These are phyloP conservation scores for Osmerus mordax DNA, from an alignment of 2,113 vertebrate genomes.

Conservation along the genomic window DNA sequence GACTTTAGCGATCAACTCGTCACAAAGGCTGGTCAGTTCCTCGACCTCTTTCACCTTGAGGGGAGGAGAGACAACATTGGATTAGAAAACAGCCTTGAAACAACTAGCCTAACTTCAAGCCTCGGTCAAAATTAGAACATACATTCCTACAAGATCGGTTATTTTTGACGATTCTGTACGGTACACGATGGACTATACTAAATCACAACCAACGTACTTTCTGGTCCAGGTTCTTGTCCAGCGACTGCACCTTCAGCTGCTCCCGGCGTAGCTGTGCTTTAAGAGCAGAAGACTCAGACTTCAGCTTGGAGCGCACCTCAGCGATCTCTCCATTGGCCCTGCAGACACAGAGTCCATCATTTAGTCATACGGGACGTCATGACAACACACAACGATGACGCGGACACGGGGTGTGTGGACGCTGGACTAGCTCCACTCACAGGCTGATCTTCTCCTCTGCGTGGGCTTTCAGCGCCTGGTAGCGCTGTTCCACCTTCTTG, in stretches of 20 bases:
- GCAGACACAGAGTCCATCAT: not conserved
- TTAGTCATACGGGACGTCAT: not conserved
- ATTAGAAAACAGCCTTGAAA: not conserved
- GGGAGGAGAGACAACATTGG: not conserved
- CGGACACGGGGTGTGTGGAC: no score
- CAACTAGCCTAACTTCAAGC: not conserved
- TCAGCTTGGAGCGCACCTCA: constrained; percentile 78
- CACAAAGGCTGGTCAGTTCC: constrained; percentile 83
- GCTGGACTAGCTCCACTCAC: constrained; percentile 61
- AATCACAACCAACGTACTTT: constrained; percentile 70
- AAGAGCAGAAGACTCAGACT: constrained; percentile 73
- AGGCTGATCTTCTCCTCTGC: constrained; percentile 84
- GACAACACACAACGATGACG: not conserved
- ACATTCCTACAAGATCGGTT: no score
- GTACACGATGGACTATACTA: not conserved
- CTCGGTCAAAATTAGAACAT: not conserved
- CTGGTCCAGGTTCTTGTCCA: constrained; percentile 85
- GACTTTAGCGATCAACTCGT: constrained; percentile 77
- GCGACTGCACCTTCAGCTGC: constrained; percentile 82
- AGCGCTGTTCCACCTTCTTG: constrained; percentile 84
- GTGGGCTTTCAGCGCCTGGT: constrained; percentile 86
- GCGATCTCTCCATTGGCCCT: constrained; percentile 88
- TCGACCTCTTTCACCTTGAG: constrained; percentile 78
- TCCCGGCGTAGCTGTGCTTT: constrained; percentile 83
- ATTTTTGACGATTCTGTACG: not conserved